These are phyloP conservation scores for Isoperla grammatica DNA, from an alignment of 2,888 invertebrate species.

Conservation along the genomic window DNA sequence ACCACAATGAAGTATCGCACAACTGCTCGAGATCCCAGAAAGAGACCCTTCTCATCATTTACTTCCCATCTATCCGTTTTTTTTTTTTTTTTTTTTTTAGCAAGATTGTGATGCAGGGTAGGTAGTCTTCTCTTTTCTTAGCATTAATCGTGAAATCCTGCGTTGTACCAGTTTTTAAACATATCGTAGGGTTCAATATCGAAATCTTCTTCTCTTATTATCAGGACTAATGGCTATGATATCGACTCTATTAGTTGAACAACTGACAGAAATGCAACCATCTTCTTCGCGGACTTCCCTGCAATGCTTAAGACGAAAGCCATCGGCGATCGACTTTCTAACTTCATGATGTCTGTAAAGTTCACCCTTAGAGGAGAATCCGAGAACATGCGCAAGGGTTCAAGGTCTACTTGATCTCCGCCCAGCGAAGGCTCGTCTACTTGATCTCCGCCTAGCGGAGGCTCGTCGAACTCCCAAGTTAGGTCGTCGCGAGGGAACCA, in stretches of 20 bases:
- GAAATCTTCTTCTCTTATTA: not conserved
- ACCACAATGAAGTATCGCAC: too few species aligned
- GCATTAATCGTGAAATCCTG: not conserved
- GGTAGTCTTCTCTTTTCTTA: not conserved
- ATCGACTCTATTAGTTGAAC: not conserved
- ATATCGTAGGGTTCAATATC: constrained; percentile 2
- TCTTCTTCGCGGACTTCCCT: constrained; percentile 7
- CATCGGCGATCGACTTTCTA: not conserved
- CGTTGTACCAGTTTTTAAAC: not conserved
- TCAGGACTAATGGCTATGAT: not conserved
- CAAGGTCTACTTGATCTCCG: too few species aligned
- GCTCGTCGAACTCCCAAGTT: too few species aligned
- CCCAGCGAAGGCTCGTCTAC: too few species aligned
- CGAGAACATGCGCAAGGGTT: not conserved
- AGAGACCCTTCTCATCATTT: too few species aligned
- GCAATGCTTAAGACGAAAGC: not conserved
- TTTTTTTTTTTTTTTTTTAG: not conserved
- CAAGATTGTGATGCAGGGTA: not conserved
- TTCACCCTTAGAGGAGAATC: not conserved
- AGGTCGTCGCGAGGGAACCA: too few species aligned
- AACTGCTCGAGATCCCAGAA: too few species aligned
- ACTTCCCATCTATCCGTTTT: not conserved
- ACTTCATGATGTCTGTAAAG: not conserved
- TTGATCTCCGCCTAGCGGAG: too few species aligned
- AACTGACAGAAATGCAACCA: not conserved